Percentiles rank a stretch among this genome's conserved stretches.
Evolutionary conservation across 2,888 invertebrate genomes (phyloP).

Genomic region (Slavum lentiscoides): DNA sequence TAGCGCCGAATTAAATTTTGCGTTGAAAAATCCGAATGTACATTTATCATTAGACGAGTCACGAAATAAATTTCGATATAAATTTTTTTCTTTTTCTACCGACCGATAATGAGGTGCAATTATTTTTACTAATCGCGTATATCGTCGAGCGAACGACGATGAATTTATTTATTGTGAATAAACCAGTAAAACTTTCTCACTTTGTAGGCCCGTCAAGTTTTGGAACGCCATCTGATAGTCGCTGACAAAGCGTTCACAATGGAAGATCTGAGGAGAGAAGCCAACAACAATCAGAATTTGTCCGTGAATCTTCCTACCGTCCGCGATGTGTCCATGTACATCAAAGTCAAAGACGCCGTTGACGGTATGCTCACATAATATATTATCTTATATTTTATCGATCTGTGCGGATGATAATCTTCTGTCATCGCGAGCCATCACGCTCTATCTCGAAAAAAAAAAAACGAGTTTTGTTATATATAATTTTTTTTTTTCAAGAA

Average conservation of each 20-base stretch:
- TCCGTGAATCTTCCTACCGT: conserved; percentile 62
- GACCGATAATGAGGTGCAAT: too few relatives aligned
- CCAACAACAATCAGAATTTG: conserved; percentile 64
- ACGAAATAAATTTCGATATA: too few relatives aligned
- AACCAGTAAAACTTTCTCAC: background rate
- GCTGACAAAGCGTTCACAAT: conserved; percentile 76
- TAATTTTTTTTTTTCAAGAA: too few relatives aligned
- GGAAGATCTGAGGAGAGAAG: conserved; percentile 72
- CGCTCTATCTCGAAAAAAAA: too few relatives aligned
- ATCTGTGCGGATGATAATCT: background rate
- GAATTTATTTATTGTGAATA: background rate
- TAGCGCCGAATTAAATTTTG: too few relatives aligned
- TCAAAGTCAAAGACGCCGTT: conserved; percentile 19
- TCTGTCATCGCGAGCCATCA: too few relatives aligned
- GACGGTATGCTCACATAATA: conserved; percentile 5
- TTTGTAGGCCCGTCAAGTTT: conserved; percentile 64
- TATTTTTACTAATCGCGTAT: too few relatives aligned
- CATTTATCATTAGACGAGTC: too few relatives aligned
- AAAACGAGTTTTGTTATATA: too few relatives aligned
- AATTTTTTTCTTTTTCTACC: background rate
- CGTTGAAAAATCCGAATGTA: too few relatives aligned
- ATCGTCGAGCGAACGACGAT: background rate
- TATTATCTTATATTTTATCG: background rate
- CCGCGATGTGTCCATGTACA: conserved; percentile 39
- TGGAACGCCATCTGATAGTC: conserved; percentile 86